Conservation (phyloP, 2,888 invertebrate species). For the Acleris sparsana region DNA sequence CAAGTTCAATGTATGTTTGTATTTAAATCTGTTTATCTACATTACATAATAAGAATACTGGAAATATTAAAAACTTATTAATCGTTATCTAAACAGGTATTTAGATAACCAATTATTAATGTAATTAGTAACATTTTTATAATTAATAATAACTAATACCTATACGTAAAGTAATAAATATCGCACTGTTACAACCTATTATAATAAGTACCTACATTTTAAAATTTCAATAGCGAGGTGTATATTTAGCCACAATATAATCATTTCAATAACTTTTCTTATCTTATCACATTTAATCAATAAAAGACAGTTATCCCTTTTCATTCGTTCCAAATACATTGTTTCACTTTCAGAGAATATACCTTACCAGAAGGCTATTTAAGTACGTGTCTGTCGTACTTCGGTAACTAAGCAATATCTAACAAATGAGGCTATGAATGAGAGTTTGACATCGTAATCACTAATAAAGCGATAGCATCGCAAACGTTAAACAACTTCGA, state of each 20-base stretch:
- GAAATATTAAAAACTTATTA: conserved; percentile 22
- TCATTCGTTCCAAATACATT: not conserved
- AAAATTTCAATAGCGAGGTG: conserved; percentile 24
- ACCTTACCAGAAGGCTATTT: not conserved
- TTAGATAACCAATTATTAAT: conserved; percentile 18
- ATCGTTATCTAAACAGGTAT: conserved; percentile 21
- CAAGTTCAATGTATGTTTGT: conserved; percentile 23
- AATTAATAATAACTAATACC: conserved; percentile 10
- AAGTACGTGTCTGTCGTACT: too few relatives aligned
- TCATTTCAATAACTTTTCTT: conserved; percentile 7
- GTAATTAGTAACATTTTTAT: conserved; percentile 2
- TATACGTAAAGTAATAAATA: conserved; percentile 30
- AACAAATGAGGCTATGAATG: too few relatives aligned
- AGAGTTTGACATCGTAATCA: too few relatives aligned
- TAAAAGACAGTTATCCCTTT: not conserved
- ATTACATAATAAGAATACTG: conserved; percentile 33
- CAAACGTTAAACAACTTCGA: too few relatives aligned
- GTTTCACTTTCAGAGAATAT: not conserved
- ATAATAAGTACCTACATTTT: conserved; percentile 10
- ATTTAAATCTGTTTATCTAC: conserved; percentile 15
- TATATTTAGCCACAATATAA: conserved; percentile 12
- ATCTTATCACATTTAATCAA: not conserved
- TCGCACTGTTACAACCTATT: conserved; percentile 9
- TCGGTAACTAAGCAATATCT: too few relatives aligned
- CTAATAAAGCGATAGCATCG: too few relatives aligned